Percentiles rank a stretch among this genome's conserved stretches.
Conservation (phyloP, 2,113 vertebrate species). For the Gasterosteus aculeatus region DNA sequence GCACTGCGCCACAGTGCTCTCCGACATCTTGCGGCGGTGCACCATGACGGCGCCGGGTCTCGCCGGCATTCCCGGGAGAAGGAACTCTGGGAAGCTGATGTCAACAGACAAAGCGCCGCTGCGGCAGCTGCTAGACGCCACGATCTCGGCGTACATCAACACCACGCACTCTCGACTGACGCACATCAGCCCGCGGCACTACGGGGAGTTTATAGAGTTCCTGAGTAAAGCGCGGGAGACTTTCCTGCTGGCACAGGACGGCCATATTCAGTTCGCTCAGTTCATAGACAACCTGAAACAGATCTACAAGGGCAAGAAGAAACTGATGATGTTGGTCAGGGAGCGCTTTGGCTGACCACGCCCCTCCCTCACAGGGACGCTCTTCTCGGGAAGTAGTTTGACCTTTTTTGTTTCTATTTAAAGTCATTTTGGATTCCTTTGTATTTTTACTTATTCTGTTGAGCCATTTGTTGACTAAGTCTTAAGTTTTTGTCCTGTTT, state of each 20-base stretch:
- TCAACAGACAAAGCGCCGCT: constrained; percentile 97
- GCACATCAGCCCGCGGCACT: constrained; percentile 98
- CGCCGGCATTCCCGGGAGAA: constrained; percentile 93
- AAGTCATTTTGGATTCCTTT: constrained; percentile 62
- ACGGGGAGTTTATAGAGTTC: constrained; percentile 98
- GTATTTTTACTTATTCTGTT: constrained; percentile 60
- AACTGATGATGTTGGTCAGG: constrained; percentile 97
- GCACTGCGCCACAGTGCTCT: constrained; percentile 96
- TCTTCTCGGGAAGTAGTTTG: constrained; percentile 56
- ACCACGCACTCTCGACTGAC: constrained; percentile 98
- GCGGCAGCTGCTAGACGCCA: constrained; percentile 95
- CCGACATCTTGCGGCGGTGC: constrained; percentile 96
- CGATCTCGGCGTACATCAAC: constrained; percentile 98
- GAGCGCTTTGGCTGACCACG: constrained; percentile 93
- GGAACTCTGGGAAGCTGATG: constrained; percentile 98
- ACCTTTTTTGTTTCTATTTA: constrained; percentile 71
- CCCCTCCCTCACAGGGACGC: constrained; percentile 49
- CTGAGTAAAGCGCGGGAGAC: constrained; percentile 97
- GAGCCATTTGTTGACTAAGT: constrained; percentile 74
- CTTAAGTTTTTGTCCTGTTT: constrained; percentile 67
- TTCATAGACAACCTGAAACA: constrained; percentile 99
- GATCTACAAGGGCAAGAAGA: constrained; percentile 99
- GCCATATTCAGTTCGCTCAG: constrained; percentile 96
- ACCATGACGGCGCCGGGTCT: constrained; percentile 96
- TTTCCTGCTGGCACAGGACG: constrained; percentile 95